phyloP scores from a whole-genome alignment of 1,140 invertebrate species.

The Atta colombica region DNA sequence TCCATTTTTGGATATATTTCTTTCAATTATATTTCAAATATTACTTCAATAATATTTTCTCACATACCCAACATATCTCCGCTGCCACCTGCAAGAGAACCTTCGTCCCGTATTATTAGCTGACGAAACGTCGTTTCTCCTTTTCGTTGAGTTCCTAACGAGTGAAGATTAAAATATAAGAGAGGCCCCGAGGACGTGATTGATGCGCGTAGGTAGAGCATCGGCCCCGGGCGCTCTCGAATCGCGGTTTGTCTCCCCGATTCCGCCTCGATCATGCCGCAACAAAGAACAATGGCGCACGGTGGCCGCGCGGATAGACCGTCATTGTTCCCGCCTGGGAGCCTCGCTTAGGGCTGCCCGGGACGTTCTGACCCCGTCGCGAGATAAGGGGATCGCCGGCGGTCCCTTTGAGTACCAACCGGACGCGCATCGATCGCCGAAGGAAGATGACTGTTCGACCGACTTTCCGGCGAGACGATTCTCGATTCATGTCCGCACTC shows the following conservation, averaged over 20 bases:
- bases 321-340: constrained; percentile 74
- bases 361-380: constrained; percentile 81
- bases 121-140: neutral
- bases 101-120: neutral
- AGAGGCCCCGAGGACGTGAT: constrained; percentile 2
- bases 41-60: neutral
- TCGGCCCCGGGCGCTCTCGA: constrained; percentile 24
- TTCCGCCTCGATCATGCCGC: constrained; percentile 52
- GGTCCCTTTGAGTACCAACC: constrained; percentile 82
- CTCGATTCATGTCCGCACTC: constrained; percentile 65
- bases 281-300: constrained; percentile 77
- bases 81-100: neutral
- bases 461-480: constrained; percentile 69
- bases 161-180: constrained; percentile 66
- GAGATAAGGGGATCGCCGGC: constrained; percentile 81
- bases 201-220: constrained; percentile 52
- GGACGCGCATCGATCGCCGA: constrained; percentile 73
- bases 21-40: neutral
- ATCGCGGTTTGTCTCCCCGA: constrained; percentile 56
- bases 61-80: neutral
- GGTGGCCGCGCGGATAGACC: constrained; percentile 73
- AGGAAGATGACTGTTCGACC: constrained; percentile 67
- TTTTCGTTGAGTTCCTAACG: constrained; percentile 4
- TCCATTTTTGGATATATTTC: neutral
- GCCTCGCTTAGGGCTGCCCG: constrained; percentile 75